Evolutionary conservation across 2,888 invertebrate species (phyloP), one percentile per base, ranked within the genome.

Genomic region (Drosophila conformis): DNA sequence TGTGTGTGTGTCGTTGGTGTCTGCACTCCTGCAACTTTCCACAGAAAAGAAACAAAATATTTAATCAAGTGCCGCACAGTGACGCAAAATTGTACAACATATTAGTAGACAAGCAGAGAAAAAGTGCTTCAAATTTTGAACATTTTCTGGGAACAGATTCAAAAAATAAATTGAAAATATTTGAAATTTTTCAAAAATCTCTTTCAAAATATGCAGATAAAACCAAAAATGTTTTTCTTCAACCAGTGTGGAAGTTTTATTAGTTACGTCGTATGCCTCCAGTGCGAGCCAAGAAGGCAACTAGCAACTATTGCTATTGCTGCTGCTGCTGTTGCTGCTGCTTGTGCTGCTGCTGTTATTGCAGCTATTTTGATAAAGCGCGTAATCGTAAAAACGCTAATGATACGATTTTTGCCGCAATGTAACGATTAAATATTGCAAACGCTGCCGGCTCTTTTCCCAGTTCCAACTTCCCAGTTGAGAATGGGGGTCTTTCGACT

Each of bases 321-420:
- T 21, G 66, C 13, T 51, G 73, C 33, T 31, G 31, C 31, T 11
- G 33, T 11, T 35, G 48, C 8, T 64, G 53, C n/a, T n/a, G n/a
- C n/a, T n/a, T n/a, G n/a, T 58, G 66, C 13, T 51, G 73, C n/a
- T 35, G 48, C 8, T 64, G 57, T 33, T 58, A 73, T 58, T 71
- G 80, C 63, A 73, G 79, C 77, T 82, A 73, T 81, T 87, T 78
- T 87, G 89, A 87, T 87, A 90, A 86, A 86, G 90, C 90, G 86
- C 87, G 79, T 89, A 90, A 89, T 91, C 89, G 73, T 87, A 84
- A 82, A 89, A 91, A 87, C 85, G 81, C 87, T 91, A 89, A 89
- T 90, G 91, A 89, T 89, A 89, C 89, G 76, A 90, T 89, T 91
- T 86, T 69, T 82, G 80, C 80, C 67, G 82, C 82, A 75, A 88